Percentiles rank a stretch among this genome's conserved stretches.
These are phyloP conservation scores for Volucella inanis DNA, from an alignment of 2,888 invertebrate genomes.

Conservation along the genomic window DNA sequence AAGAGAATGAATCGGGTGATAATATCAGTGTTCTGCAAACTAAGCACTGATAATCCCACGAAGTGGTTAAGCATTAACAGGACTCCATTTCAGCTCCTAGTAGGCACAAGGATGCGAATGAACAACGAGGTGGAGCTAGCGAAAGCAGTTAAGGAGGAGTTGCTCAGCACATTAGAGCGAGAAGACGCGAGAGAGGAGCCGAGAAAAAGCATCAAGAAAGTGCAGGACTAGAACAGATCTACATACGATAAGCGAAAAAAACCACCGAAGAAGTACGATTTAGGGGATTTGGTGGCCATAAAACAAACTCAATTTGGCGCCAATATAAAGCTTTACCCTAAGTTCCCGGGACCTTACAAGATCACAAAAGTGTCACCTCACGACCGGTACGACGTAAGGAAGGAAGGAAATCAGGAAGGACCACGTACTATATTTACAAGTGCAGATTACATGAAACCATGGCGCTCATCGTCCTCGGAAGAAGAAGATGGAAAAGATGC, in stretches of 20 bases:
- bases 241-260: background rate
- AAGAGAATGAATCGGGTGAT: background rate
- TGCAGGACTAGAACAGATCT: background rate
- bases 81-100: too few species aligned
- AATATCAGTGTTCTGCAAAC: too few species aligned
- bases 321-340: background rate
- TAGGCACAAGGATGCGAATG: background rate
- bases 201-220: background rate
- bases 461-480: too few species aligned
- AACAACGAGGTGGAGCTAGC: background rate
- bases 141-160: background rate
- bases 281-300: background rate
- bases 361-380: background rate
- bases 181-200: too few species aligned
- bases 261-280: background rate
- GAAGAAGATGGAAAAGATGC: too few species aligned
- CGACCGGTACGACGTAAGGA: slow-evolving; percentile 31
- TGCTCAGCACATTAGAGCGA: too few species aligned
- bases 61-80: background rate
- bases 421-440: too few species aligned
- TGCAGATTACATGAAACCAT: too few species aligned
- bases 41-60: too few species aligned
- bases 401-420: slow-evolving; percentile 74
- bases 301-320: background rate
- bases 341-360: background rate